Percentiles rank a stretch among this genome's conserved stretches.
phyloP scores from a whole-genome alignment of 1,140 invertebrate genomes.

The Zaprionus gabonicus region DNA sequence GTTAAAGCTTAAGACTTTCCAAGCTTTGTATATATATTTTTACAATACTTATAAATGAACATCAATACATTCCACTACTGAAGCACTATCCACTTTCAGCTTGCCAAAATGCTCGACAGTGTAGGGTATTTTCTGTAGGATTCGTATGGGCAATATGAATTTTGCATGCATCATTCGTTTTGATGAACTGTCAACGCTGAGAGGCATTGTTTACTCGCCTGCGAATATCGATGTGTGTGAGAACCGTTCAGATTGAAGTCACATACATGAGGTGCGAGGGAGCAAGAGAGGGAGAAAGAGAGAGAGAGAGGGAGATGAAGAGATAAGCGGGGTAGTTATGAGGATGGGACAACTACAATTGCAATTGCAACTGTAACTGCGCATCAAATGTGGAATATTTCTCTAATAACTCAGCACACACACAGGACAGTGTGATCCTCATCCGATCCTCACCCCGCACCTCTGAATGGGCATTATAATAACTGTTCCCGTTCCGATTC shows the following conservation, averaged over 20 bases:
- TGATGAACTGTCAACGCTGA: constrained; percentile 81
- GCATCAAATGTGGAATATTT: constrained; percentile 62
- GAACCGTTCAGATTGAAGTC: constrained; percentile 33
- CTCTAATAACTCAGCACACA: constrained; percentile 64
- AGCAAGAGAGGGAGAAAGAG: neutral
- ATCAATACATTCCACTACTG: too few species aligned
- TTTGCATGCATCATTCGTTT: constrained; percentile 81
- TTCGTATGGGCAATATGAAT: constrained; percentile 51
- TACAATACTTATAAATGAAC: too few species aligned
- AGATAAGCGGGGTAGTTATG: constrained; percentile 58
- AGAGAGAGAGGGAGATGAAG: neutral
- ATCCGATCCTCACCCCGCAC: constrained; percentile 12
- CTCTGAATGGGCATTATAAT: neutral
- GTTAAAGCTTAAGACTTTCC: too few species aligned
- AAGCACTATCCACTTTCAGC: neutral
- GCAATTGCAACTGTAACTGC: constrained; percentile 44
- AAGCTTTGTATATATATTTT: too few species aligned
- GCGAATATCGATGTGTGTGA: constrained; percentile 35
- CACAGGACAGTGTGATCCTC: constrained; percentile 4
- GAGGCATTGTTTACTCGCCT: constrained; percentile 55
- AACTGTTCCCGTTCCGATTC: constrained; percentile 7
- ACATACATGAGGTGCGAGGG: neutral
- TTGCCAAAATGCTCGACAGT: neutral
- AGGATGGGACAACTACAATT: constrained; percentile 35
- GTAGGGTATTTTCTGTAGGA: constrained; percentile 32